Percentiles rank a stretch among this genome's conserved stretches.
phyloP scores from a whole-genome alignment of 2,113 vertebrate genomes.

The Rhea americana region DNA sequence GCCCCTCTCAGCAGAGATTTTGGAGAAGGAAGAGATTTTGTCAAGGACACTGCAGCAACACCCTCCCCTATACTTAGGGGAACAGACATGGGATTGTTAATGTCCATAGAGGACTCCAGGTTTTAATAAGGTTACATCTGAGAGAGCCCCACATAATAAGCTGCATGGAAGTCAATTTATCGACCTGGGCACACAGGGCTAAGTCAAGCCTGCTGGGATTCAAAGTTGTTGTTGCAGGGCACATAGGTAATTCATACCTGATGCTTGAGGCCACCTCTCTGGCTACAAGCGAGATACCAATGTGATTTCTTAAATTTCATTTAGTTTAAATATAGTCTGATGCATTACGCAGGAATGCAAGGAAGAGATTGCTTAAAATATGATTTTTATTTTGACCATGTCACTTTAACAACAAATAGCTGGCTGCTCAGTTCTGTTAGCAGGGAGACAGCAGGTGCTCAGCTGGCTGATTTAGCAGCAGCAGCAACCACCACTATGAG shows the following conservation, averaged over 20 bases:
- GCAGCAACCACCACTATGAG: slow-evolving; percentile 20
- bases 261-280: slow-evolving; percentile 28
- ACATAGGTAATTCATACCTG: slow-evolving; percentile 38
- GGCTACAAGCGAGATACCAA: slow-evolving; percentile 31
- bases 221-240: slow-evolving; percentile 38
- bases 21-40: slow-evolving; percentile 18
- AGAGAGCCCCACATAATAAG: slow-evolving; percentile 57
- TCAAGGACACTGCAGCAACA: slow-evolving; percentile 1
- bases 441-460: slow-evolving; percentile 66
- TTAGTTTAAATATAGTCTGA: neutral
- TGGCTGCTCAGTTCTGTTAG: slow-evolving; percentile 12
- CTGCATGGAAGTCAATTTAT: slow-evolving; percentile 62
- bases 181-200: neutral
- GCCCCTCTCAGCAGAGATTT: neutral
- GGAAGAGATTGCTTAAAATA: neutral
- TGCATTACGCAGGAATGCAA: neutral
- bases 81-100: neutral
- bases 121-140: slow-evolving; percentile 61
- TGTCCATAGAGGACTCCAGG: neutral
- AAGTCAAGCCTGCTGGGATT: slow-evolving; percentile 34
- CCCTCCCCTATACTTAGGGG: neutral
- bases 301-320: neutral
- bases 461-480: slow-evolving; percentile 61
- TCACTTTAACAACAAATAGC: slow-evolving; percentile 55
- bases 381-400: slow-evolving; percentile 14